Evolutionary conservation across 30 jellyfish, hydroid and myxozoan species (phyloP), one percentile per base, ranked within the genome.

Genomic region (Aurelia aurita): DNA sequence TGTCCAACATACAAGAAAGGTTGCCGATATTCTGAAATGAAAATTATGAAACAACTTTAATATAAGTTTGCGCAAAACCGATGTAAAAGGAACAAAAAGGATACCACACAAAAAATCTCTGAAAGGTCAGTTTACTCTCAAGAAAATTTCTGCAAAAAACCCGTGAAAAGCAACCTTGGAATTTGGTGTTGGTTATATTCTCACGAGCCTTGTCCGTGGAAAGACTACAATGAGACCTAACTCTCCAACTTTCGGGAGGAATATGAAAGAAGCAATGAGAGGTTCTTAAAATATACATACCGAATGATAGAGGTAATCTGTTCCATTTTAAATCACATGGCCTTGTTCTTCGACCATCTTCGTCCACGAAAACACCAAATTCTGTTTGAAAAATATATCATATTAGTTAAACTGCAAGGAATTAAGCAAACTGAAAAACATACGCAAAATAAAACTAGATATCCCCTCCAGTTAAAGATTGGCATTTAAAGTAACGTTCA

Each of bases 271-370:
- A n/a, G n/a, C n/a, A n/a, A n/a, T n/a, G n/a, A n/a, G n/a, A n/a
- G n/a, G n/a, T n/a, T n/a, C n/a, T n/a, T n/a, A n/a, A n/a, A 39
- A 39, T 5, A 14, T 39, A 64, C 96, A 57, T 77, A 93, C 98
- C 97, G 63, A 93, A 93, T 2, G 96, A 86, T 20, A 93, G 88
- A 23, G 98, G 98, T 18, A 93, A 72, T 19, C 96, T 91, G 22
- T 97, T 88, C 98, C 98, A 93, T 83, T 93, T 93, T 54, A 93
- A 72, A 70, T 93, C 98, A 58, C 96, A 87, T 59, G 92, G 89
- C 58, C 98, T 75, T 3, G 98, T 89, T 43, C 98, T 69, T 22
- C 98, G 86, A 26, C 98, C 98, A 63, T 88, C 96, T 75, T 92
- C 86, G 49, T 88, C 98, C n/a, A 93, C 98, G 72, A 93, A 93